Conservation (phyloP, 2,888 invertebrate species). For the Dorcus hopei region DNA sequence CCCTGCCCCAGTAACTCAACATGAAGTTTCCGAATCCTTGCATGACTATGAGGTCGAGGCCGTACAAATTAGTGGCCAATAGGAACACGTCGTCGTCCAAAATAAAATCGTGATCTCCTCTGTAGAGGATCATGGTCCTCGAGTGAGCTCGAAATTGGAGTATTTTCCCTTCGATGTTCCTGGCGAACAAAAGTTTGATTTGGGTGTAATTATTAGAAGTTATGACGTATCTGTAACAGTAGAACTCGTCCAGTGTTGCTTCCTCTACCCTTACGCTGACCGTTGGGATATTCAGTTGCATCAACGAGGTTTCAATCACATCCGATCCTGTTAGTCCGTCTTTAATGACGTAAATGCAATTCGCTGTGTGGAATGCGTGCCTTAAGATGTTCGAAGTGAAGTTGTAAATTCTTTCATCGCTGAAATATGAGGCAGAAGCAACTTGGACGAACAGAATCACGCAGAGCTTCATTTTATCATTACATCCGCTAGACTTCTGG, state of each 20-base stretch:
- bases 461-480: too few relatives aligned
- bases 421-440: neutral
- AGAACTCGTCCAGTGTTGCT: neutral
- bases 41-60: neutral
- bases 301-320: neutral
- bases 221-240: neutral
- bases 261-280: neutral
- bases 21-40: neutral
- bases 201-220: neutral
- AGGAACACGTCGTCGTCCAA: neutral
- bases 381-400: neutral
- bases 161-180: neutral
- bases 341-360: neutral
- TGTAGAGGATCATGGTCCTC: neutral
- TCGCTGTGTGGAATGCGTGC: neutral
- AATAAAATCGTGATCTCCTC: neutral
- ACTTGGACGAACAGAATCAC: neutral
- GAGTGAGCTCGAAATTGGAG: neutral
- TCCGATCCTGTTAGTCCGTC: neutral
- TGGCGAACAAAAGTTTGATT: neutral
- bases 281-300: neutral
- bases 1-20: neutral
- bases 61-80: neutral
- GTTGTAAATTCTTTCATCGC: neutral
- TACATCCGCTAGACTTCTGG: too few relatives aligned